Evolutionary conservation across 2,888 invertebrate species (phyloP), one percentile per base, ranked within the genome.

Genomic region (Lasioglossum lativentre): DNA sequence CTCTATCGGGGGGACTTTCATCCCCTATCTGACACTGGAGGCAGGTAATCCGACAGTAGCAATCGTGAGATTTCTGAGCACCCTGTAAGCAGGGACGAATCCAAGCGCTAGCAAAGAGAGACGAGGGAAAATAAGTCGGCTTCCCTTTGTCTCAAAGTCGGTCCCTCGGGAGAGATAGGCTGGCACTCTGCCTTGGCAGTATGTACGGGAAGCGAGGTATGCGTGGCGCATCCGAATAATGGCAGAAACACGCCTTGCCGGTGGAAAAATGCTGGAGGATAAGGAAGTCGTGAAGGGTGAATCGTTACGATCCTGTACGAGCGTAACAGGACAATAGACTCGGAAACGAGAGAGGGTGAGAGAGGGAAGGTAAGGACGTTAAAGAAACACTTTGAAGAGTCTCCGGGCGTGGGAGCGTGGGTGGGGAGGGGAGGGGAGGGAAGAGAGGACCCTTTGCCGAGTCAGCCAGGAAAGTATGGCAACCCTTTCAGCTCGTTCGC

Each of bases 141-240:
- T 45, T 59, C 8, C 38, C 27, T 79, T 71, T 75, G 70, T 79
- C 45, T 59, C 30, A 16, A 27, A 27, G 63, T 16, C 16, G 59
- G 38, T 47, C 47, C 72, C 71, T 10, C 1, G 79, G 70, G 82
- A 59, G 79, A 23, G 52, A 52, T 52, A 52, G 52, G 52, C 52
- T 23, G 19, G 5, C 30, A 27, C 45, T n/a, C n/a, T 45, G 1
- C 16, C 45, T n/a, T 68, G 34, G 56, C 73, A 73, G 45, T 52
- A 23, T 74, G 78, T 34, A 78, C 16, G 68, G 59, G 70, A 79
- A 40, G 56, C 38, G 63, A 70, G 27, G 70, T 16, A 38, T 56
- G 59, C 68, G 59, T n/a, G 45, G 45, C n/a, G 70, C 38, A 70
- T 80, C 59, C 75, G 74, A 80, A 79, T 82, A 63, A 83, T 82